A percentile compares a stretch with the other conserved stretches of the same genome.
phyloP scores from a whole-genome alignment of 2,797 vertebrate genomes.

The Manis javanica region DNA sequence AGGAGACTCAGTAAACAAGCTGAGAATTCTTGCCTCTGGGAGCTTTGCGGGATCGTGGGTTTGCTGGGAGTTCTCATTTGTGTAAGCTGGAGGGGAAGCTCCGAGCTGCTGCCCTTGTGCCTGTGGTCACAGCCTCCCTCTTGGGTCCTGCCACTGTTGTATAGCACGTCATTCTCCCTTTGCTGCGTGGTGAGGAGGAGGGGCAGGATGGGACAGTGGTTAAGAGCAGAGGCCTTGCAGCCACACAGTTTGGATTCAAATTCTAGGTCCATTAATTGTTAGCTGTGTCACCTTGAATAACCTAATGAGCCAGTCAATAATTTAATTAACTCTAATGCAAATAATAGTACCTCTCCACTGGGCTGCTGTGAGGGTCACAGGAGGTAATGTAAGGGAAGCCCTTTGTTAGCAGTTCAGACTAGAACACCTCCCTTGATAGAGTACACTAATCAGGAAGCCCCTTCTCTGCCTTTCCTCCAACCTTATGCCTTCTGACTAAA shows the following conservation, averaged over 20 bases:
- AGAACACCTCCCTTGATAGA: accelerated
- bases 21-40: constrained; percentile 41
- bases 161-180: accelerated
- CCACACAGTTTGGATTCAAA: neutral
- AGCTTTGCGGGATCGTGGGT: neutral
- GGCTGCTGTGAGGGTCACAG: neutral
- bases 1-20: constrained; percentile 58
- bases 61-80: neutral
- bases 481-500: neutral
- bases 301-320: neutral
- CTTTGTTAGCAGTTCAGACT: neutral
- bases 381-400: neutral
- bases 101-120: neutral
- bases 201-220: neutral
- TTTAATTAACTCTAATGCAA: neutral
- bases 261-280: neutral
- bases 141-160: neutral
- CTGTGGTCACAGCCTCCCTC: neutral
- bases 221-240: neutral
- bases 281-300: neutral
- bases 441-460: neutral
- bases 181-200: neutral
- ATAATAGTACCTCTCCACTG: neutral
- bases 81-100: neutral
- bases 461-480: neutral